Evolutionary conservation across 2,113 vertebrate genomes (phyloP).

Genomic region (Atrichornis clamosus): DNA sequence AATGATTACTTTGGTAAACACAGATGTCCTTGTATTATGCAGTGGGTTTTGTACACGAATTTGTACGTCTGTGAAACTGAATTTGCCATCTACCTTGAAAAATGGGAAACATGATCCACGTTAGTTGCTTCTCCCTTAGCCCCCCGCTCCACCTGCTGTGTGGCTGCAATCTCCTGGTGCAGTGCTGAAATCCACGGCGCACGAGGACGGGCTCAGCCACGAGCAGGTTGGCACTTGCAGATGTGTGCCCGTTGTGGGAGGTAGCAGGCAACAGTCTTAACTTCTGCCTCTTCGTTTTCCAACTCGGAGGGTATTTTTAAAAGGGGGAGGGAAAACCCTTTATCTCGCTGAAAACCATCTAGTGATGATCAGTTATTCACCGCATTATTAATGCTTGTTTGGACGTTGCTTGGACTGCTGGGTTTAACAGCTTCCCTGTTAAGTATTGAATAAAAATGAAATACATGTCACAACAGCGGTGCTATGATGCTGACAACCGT

Average conservation of each 20-base stretch:
- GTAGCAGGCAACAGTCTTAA: neutral
- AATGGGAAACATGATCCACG: neutral
- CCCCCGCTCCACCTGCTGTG: neutral
- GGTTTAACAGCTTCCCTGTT: conserved; percentile 75
- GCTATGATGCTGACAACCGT: conserved; percentile 74
- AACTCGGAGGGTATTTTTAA: conserved; percentile 44
- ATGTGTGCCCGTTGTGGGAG: neutral
- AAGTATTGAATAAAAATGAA: conserved; percentile 75
- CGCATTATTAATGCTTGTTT: conserved; percentile 72
- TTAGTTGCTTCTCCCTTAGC: neutral
- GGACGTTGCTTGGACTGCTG: conserved; percentile 72
- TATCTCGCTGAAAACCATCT: conserved; percentile 63
- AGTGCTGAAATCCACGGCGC: neutral
- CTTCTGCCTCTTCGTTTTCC: conserved; percentile 13
- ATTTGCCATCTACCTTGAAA: conserved; percentile 15
- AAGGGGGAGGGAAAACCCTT: conserved; percentile 41
- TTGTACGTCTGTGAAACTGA: neutral
- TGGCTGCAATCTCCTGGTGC: conserved; percentile 5
- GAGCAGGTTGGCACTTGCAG: conserved; percentile 13
- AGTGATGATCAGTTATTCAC: conserved; percentile 64
- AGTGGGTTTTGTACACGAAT: neutral
- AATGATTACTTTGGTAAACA: conserved; percentile 60
- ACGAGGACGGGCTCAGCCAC: neutral
- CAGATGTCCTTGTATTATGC: conserved; percentile 16
- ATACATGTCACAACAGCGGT: conserved; percentile 78